Base-by-base conservation (phyloP, 2,888 invertebrate genomes). In the Polymixis flavicincta region DNA sequence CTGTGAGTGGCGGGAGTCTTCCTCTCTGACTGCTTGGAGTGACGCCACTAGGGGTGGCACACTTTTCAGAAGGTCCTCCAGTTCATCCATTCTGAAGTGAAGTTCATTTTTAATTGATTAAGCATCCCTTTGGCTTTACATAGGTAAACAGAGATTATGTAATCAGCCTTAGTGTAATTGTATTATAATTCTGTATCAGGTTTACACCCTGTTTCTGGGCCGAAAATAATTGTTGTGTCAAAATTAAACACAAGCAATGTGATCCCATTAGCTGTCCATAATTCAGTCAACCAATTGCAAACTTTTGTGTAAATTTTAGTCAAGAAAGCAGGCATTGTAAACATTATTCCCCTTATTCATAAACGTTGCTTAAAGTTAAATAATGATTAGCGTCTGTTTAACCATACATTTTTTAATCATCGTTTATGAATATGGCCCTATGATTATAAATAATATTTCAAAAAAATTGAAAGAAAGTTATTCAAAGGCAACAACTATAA, bases 1-100 rank as follows among this genome's bases (percentile, higher is more conserved):
- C 92, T 99, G 99, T 0, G 99, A 99, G 94, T 99, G 99, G 32
- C 98, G 97, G 86, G 98, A 98, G 92, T 99, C 99, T 93, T 99
- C 99, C 84, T 99, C 98, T 45, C 99, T 97, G 0, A 99, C 98
- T 63, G 98, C 97, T 91, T 98, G 98, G 50, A 99, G 95, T 59
- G 98, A 98, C 52, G 98, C 97, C 77, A 98, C 98, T 9, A 99
- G 96, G 13, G 97, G 97, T 0, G 98, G 98, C 0, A 99, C 98
- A 61, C 97, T 97, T 82, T 97, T 97, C 82, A 99, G 97, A 5
- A 98, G 96, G 11, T 97, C 97, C 80, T 98, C 98, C 82, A 99
- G 97, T 80, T 98, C 98, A 90, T 97, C 97, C 93, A 99, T 97
- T 87, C 98, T 98, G 85, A 70, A 59, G 28, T 37, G 9, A 48